Percentiles rank a stretch among this genome's conserved stretches.
These are phyloP conservation scores for Chiroxiphia lanceolata DNA, from an alignment of 2,797 vertebrate genomes.

Conservation along the genomic window DNA sequence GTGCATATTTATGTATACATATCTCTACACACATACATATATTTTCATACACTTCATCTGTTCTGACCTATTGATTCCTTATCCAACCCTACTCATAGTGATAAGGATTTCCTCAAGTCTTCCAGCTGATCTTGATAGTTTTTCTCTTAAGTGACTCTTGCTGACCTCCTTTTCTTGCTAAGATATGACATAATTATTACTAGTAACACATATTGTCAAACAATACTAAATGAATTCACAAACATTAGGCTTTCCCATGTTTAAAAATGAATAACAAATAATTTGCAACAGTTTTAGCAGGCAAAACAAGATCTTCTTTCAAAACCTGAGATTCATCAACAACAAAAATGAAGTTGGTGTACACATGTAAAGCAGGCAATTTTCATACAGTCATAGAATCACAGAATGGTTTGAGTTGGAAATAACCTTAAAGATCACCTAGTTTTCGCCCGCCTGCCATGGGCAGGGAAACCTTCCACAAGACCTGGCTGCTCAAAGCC, in stretches of 20 bases:
- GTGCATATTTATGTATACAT: neutral
- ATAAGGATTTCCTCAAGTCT: neutral
- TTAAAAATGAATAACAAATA: neutral
- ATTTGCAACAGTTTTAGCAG: neutral
- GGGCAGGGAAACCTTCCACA: neutral
- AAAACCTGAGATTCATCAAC: neutral
- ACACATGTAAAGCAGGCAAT: neutral
- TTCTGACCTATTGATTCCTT: neutral
- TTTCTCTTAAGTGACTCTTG: neutral
- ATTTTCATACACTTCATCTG: neutral
- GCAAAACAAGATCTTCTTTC: neutral
- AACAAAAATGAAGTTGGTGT: neutral
- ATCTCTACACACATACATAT: neutral
- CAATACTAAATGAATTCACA: neutral
- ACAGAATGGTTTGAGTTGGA: neutral
- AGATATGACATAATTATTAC: constrained; percentile 9
- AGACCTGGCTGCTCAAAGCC: neutral
- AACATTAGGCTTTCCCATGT: neutral
- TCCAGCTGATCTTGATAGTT: neutral
- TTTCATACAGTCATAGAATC: neutral
- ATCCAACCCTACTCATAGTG: neutral
- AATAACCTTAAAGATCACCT: neutral
- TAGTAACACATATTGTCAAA: neutral
- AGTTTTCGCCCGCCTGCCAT: neutral
- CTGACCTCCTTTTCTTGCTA: neutral